A percentile compares a stretch with the other conserved stretches of the same genome.
Conservation (phyloP, 2,797 vertebrate species). For the Vultur gryphus region DNA sequence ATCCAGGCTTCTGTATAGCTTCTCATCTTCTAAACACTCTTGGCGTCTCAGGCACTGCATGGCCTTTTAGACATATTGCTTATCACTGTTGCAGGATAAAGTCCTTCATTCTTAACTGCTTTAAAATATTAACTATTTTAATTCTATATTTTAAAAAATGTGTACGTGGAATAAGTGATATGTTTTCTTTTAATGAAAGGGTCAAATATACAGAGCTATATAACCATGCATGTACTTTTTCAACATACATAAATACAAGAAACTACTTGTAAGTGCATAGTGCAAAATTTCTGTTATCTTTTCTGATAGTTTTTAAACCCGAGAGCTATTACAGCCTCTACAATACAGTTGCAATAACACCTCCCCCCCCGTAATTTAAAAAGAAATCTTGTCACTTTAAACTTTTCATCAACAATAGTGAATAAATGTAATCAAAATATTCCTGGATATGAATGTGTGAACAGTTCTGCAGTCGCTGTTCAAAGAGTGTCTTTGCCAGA, state of each 20-base stretch:
- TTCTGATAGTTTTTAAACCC: not conserved
- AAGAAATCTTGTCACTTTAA: not conserved
- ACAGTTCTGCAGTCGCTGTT: not conserved
- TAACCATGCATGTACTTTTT: not conserved
- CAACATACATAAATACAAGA: not conserved
- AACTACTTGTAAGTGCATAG: not conserved
- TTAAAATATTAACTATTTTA: not conserved
- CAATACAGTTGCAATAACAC: not conserved
- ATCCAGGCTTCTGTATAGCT: not conserved
- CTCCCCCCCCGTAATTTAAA: not conserved
- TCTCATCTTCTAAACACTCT: not conserved
- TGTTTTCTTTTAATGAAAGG: not conserved
- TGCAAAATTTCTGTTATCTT: not conserved
- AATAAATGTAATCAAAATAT: not conserved
- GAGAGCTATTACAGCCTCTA: not conserved
- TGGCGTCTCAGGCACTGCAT: not conserved
- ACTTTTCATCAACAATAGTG: not conserved
- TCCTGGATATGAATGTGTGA: not conserved
- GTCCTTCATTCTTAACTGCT: not conserved
- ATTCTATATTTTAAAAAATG: not conserved
- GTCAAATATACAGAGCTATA: not conserved
- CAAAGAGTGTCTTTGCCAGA: not conserved
- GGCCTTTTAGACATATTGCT: not conserved
- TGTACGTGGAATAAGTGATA: not conserved
- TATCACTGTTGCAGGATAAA: not conserved